Percentiles rank a stretch among this genome's conserved stretches.
Conservation (phyloP, 1,140 invertebrate species). For the Macrobrachium rosenbergii region DNA sequence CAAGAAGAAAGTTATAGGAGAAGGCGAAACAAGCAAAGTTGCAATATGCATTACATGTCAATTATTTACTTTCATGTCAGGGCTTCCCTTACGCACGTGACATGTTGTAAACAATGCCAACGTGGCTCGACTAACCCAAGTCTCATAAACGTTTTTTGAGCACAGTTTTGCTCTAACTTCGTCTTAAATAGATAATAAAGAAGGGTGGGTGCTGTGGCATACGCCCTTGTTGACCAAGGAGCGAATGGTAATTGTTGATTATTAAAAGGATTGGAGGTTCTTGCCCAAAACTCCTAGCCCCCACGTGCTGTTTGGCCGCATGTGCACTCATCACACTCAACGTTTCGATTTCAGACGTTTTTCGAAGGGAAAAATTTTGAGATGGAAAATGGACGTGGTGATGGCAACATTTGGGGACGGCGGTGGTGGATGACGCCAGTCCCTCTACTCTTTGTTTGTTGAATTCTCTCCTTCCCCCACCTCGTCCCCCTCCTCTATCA, state of each 20-base stretch:
- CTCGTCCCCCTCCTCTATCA: background rate
- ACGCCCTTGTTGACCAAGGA: constrained; percentile 42
- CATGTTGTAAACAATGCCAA: constrained; percentile 65
- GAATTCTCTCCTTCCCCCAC: constrained; percentile 12
- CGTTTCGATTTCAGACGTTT: constrained; percentile 40
- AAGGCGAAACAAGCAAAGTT: constrained; percentile 41
- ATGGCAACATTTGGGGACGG: constrained; percentile 24
- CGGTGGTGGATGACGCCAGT: background rate
- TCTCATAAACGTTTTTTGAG: constrained; percentile 40
- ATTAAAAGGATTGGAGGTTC: constrained; percentile 59
- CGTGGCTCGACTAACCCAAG: constrained; percentile 29
- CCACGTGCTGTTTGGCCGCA: constrained; percentile 50
- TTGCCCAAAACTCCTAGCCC: constrained; percentile 51
- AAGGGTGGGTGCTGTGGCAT: constrained; percentile 46
- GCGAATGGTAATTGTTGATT: constrained; percentile 61
- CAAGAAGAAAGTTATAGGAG: background rate
- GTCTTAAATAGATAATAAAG: constrained; percentile 48
- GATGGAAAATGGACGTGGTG: constrained; percentile 9
- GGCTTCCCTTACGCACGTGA: constrained; percentile 64
- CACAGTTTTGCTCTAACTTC: constrained; percentile 30
- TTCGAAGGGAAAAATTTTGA: constrained; percentile 10
- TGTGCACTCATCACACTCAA: constrained; percentile 32
- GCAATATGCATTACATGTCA: constrained; percentile 66
- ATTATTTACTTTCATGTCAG: constrained; percentile 65
- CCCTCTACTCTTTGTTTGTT: constrained; percentile 37